phyloP scores from a whole-genome alignment of 2,888 invertebrate species.

The Ypsolopha scabrella region DNA sequence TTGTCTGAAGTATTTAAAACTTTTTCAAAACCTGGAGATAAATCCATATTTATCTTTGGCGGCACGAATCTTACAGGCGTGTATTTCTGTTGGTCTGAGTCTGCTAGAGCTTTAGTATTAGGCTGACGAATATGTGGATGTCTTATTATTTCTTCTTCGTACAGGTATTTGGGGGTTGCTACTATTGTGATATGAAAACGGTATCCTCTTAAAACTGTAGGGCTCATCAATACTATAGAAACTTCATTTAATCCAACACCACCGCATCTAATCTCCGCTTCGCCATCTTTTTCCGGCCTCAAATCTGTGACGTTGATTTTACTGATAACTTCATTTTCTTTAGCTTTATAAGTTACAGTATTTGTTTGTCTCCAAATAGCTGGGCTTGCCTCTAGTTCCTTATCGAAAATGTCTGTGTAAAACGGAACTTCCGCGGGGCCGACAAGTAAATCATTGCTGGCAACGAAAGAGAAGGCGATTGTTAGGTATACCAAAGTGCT shows the following conservation, averaged over 20 bases:
- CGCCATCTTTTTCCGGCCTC: constrained; percentile 48
- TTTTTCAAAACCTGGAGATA: too few relatives aligned
- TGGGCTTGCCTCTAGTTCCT: constrained; percentile 39
- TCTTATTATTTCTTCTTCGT: too few relatives aligned
- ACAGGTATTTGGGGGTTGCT: too few relatives aligned
- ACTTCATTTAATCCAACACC: constrained; percentile 45
- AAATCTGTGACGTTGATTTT: constrained; percentile 37
- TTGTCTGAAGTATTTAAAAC: too few relatives aligned
- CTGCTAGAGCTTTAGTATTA: too few relatives aligned
- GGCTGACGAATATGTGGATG: too few relatives aligned
- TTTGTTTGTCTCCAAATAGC: constrained; percentile 41
- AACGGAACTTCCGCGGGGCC: constrained; percentile 25
- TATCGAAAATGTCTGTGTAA: constrained; percentile 31
- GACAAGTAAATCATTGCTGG: constrained; percentile 31
- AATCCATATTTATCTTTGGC: too few relatives aligned
- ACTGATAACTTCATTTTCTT: constrained; percentile 36
- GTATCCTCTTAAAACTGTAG: constrained; percentile 45
- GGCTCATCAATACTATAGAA: constrained; percentile 49
- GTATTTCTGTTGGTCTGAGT: too few relatives aligned
- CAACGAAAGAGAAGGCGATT: constrained; percentile 14
- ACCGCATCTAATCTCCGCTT: constrained; percentile 40
- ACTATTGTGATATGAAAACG: constrained; percentile 23
- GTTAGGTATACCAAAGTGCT: too few relatives aligned
- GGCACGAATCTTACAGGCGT: too few relatives aligned
- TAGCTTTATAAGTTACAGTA: constrained; percentile 34